Base-by-base conservation (phyloP, 2,888 invertebrate species). In the Macrosoma leucophasiata region DNA sequence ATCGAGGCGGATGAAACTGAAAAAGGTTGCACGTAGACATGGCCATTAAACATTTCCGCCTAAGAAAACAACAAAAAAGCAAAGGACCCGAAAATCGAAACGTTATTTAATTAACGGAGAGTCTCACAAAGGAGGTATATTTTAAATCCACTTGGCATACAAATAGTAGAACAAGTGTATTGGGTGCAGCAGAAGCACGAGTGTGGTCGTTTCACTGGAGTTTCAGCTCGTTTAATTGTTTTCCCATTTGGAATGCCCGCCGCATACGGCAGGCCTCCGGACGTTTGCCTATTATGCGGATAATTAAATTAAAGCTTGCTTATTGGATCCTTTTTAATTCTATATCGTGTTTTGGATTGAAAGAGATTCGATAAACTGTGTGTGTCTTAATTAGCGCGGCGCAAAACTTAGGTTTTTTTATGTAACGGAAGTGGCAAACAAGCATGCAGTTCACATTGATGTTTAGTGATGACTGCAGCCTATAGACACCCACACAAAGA, bases 271-370 rank as follows among this genome's bases (percentile, higher is more conserved):
- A n/a, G n/a, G 22, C 48, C 40, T 42, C 46, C 46, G 52, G 55
- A 56, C 55, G 53, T 49, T 38, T 49, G 53, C 50, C 57, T 63
- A 57, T 47, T 47, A 40, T 40, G 46, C 36, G 36, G 55, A 59
- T 65, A 69, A 71, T 71, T 68, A 56, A 62, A 72, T 58, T 55
- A 54, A 49, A 55, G 42, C 44, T 49, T 46, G 45, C 47, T 52
- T 50, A 50, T 66, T 45, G 48, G 44, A 36, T 44, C 44, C 38
- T 38, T 47, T 34, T 18, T n/a, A n/a, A n/a, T n/a, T n/a, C n/a
- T n/a, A n/a, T n/a, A n/a, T n/a, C n/a, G n/a, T n/a, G n/a, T n/a
- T n/a, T n/a, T n/a, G n/a, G n/a, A n/a, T n/a, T n/a, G n/a, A n/a
- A n/a, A n/a, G n/a, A n/a, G n/a, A n/a, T n/a, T n/a, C 43, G 42